A percentile compares a stretch with the other conserved stretches of the same genome.
phyloP scores from a whole-genome alignment of 1,140 invertebrate genomes.

The Vanessa atalanta region DNA sequence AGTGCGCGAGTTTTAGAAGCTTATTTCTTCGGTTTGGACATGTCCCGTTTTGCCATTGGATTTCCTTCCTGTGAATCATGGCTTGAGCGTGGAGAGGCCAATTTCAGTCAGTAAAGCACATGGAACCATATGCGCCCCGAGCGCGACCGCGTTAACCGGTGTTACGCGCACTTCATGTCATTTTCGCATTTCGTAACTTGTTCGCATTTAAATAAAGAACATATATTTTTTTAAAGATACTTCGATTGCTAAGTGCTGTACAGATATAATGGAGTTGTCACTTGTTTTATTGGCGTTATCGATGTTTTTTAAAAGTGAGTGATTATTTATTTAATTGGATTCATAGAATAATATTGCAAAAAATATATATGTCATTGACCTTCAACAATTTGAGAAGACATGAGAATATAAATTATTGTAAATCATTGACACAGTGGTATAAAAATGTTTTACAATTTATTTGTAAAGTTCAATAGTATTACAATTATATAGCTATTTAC shows the following conservation, averaged over 20 bases:
- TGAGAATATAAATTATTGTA: neutral
- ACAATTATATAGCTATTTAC: slow-evolving; percentile 19
- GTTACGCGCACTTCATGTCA: slow-evolving; percentile 26
- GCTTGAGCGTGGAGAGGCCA: slow-evolving; percentile 52
- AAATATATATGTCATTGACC: neutral
- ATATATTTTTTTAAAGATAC: slow-evolving; percentile 1
- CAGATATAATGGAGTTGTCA: slow-evolving; percentile 57
- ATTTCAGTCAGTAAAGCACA: slow-evolving; percentile 57
- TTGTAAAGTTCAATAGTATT: neutral
- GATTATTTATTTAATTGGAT: slow-evolving; percentile 5
- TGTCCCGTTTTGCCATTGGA: slow-evolving; percentile 67
- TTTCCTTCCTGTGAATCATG: slow-evolving; percentile 76
- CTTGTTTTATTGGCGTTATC: slow-evolving; percentile 58
- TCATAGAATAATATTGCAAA: neutral
- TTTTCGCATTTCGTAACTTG: slow-evolving; percentile 26
- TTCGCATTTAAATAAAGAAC: neutral
- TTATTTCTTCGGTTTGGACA: slow-evolving; percentile 64
- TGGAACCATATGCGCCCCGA: slow-evolving; percentile 50
- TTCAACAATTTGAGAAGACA: neutral
- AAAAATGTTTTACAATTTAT: neutral
- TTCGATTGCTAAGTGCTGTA: slow-evolving; percentile 13
- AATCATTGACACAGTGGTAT: neutral
- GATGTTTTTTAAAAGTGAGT: slow-evolving; percentile 67
- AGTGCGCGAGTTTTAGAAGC: slow-evolving; percentile 45
- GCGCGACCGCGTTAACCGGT: slow-evolving; percentile 44